Evolutionary conservation across 1,140 invertebrate genomes (phyloP).

Genomic region (Trachymyrmex septentrionalis): DNA sequence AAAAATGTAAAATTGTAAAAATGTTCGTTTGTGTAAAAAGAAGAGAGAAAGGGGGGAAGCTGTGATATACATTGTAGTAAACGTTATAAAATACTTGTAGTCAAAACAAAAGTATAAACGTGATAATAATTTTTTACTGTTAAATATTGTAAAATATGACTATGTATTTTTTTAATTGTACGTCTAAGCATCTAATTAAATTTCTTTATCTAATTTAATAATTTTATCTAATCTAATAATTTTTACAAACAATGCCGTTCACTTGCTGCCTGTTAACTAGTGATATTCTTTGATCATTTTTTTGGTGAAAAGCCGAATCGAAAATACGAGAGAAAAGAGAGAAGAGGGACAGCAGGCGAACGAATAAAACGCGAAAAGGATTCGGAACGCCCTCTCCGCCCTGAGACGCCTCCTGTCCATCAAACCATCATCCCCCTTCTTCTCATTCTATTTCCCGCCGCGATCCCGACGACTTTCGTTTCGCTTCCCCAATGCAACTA

Average conservation of each 20-base stretch:
- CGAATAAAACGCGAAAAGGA: slow-evolving; percentile 74
- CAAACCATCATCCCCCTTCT: slow-evolving; percentile 79
- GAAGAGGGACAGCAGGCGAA: slow-evolving; percentile 79
- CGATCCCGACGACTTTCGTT: slow-evolving; percentile 84
- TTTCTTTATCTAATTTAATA: not conserved
- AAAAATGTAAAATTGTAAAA: slow-evolving; percentile 33
- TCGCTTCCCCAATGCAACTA: slow-evolving; percentile 68
- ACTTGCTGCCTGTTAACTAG: slow-evolving; percentile 20
- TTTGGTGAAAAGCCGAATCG: slow-evolving; percentile 45
- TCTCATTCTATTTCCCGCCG: slow-evolving; percentile 87
- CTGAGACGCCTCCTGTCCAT: slow-evolving; percentile 85
- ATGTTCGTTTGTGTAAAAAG: not conserved
- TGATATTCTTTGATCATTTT: slow-evolving; percentile 27
- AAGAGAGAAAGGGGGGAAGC: no score
- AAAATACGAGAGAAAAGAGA: slow-evolving; percentile 36
- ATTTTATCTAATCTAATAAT: no score
- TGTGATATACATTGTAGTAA: not conserved
- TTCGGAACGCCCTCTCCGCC: slow-evolving; percentile 80
- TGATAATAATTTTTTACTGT: not conserved
- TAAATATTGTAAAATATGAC: not conserved
- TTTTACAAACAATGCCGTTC: slow-evolving; percentile 29
- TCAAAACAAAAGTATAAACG: not conserved
- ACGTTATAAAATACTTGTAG: slow-evolving; percentile 7
- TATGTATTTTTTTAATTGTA: not conserved
- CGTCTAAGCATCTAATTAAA: slow-evolving; percentile 9